These are phyloP conservation scores for Mormyrus lacerda DNA, from an alignment of 2,113 vertebrate species.

Conservation along the genomic window DNA sequence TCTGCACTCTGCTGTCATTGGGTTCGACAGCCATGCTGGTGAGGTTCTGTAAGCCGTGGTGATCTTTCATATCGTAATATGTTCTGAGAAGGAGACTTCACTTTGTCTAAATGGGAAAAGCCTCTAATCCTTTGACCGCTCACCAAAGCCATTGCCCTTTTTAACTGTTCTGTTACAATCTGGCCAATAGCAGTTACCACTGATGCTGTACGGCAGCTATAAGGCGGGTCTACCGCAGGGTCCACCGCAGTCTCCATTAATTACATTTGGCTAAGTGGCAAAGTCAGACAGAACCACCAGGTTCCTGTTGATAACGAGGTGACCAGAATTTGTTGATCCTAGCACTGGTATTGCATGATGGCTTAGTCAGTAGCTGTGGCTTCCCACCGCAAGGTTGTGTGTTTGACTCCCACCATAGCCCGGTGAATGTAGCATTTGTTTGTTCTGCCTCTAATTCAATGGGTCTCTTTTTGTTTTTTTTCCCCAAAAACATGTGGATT, in stretches of 20 bases:
- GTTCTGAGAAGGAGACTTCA: conserved; percentile 32
- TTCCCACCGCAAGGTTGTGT: not conserved
- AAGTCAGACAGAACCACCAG: not conserved
- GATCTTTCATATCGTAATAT: conserved; percentile 28
- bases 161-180: conserved; percentile 22
- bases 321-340: not conserved
- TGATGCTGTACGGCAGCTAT: conserved; percentile 14
- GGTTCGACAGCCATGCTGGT: not conserved
- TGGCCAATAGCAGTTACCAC: conserved; percentile 13
- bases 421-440: not conserved
- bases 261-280: conserved; percentile 34
- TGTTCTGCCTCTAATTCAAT: not conserved
- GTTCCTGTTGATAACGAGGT: not conserved
- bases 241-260: conserved; percentile 26
- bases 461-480: not conserved
- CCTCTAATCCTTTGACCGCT: conserved; percentile 37
- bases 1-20: not conserved
- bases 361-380: not conserved
- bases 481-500: not conserved
- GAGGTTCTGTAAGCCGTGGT: conserved; percentile 14
- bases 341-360: not conserved
- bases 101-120: conserved; percentile 33
- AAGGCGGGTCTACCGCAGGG: conserved; percentile 28
- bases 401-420: not conserved
- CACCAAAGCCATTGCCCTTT: conserved; percentile 32